Percentiles rank a stretch among this genome's conserved stretches.
Evolutionary conservation across 1,140 invertebrate species (phyloP).

Genomic region (Pseudachorutes palmiensis): DNA sequence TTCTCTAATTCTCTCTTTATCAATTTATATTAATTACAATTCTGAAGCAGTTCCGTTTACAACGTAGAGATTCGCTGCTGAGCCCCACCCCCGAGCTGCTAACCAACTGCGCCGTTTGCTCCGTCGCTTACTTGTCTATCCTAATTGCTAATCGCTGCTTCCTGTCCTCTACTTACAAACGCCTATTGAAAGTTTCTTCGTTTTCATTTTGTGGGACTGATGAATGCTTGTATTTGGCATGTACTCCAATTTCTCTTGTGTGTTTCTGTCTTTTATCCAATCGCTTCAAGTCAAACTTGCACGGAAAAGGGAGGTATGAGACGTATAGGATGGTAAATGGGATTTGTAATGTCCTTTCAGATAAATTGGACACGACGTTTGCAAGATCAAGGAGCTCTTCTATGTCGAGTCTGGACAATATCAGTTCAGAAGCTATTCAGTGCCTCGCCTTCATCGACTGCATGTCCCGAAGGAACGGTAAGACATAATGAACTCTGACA

Average conservation of each 20-base stretch:
- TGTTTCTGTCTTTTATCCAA: constrained; percentile 7
- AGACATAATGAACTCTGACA: too few relatives aligned
- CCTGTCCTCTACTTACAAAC: too few relatives aligned
- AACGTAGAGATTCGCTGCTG: background rate
- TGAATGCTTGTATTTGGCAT: background rate
- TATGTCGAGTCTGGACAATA: constrained; percentile 95
- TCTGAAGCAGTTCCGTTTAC: background rate
- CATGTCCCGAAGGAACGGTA: constrained; percentile 71
- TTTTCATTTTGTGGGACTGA: background rate
- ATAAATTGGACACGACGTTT: constrained; percentile 92
- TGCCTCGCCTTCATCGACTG: constrained; percentile 93
- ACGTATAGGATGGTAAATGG: too few relatives aligned
- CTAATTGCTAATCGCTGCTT: too few relatives aligned
- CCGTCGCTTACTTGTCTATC: too few relatives aligned
- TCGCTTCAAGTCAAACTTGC: background rate
- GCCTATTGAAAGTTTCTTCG: too few relatives aligned
- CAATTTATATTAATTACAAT: background rate
- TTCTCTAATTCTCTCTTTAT: constrained; percentile 1
- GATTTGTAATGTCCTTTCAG: constrained; percentile 47
- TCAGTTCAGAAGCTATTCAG: constrained; percentile 88
- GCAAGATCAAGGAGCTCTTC: constrained; percentile 90
- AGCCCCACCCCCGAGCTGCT: constrained; percentile 1
- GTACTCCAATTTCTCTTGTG: background rate
- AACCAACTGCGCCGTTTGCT: background rate
- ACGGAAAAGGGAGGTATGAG: background rate